These are phyloP conservation scores for Petrocephalus microphthalmus DNA, from an alignment of 2,113 vertebrate species.

Conservation along the genomic window DNA sequence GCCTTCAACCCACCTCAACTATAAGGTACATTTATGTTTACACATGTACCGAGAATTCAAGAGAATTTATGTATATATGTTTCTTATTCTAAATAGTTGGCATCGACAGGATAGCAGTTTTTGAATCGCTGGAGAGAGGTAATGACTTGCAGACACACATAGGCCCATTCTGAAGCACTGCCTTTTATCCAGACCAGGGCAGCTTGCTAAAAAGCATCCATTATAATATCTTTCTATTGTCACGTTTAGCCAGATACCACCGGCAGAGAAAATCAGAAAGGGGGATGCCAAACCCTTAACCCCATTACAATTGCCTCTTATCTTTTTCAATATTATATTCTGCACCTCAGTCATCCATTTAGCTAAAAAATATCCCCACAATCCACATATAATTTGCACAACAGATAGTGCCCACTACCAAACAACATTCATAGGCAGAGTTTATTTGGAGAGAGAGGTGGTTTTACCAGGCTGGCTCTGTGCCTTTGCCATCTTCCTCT, in stretches of 20 bases:
- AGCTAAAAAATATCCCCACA: background rate
- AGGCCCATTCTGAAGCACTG: background rate
- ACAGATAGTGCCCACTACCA: background rate
- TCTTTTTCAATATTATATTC: background rate
- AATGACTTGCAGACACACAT: background rate
- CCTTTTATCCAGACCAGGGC: background rate
- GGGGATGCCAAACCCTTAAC: background rate
- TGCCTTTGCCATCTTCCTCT: background rate
- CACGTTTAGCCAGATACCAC: background rate
- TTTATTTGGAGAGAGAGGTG: background rate
- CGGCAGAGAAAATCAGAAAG: background rate
- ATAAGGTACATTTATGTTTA: background rate
- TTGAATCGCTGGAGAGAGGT: background rate
- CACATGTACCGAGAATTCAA: background rate
- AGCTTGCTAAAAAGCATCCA: background rate
- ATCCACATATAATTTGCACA: background rate
- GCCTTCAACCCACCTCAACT: background rate
- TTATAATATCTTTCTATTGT: background rate
- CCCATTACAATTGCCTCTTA: background rate
- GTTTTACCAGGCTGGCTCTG: background rate
- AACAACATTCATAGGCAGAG: background rate
- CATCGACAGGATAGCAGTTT: background rate
- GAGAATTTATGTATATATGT: background rate
- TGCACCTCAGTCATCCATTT: background rate
- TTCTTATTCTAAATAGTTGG: background rate